Base-by-base conservation (phyloP, 92 coral and sea anemone genomes). In the Porites evermanni region DNA sequence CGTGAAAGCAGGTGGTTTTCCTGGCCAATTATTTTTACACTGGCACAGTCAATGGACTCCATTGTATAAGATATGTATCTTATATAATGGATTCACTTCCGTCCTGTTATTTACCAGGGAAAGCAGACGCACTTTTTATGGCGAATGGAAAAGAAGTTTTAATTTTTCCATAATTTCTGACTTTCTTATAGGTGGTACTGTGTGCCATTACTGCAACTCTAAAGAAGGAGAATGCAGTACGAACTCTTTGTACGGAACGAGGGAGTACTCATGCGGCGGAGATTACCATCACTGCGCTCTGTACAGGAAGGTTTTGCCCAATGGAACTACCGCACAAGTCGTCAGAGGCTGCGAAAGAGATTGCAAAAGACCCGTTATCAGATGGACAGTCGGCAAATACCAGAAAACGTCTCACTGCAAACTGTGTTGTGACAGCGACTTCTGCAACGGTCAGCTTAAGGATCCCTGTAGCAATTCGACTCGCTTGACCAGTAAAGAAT, bases 241-340 rank as follows among this genome's bases (percentile, higher is more conserved):
- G 5, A 51, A 83, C 65, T 70, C 73, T 32, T 32, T 73, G 12
- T 61, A 60, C 1, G 87, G 70, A 21, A 72, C 87, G 47, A 21
- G 53, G 53, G n/a, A 52, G 4, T 64, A 20, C 32, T 14, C 44
- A 8, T 83, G 87, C 59, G 32, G 79, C 1, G 71, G 72, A 5
- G 67, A 70, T 38, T 83, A 70, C 52, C 24, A 74, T 16, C 61
- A 83, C 70, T 83, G 87, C 64, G 65, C 87, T 2, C 17, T 73
- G 8, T 83, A 83, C 56, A 72, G 72, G 16, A 72, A 19, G 58
- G 79, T 83, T 12, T 61, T 61, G 18, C 52, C 79, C 12, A 83
- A 83, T 73, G 72, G 79, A 19, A 83, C 87, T 44, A 83, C 79
- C 9, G 87, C 87, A 12, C 87, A 83, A 61, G 73, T 83, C 4